Evolutionary conservation across 2,113 vertebrate genomes (phyloP).

Genomic region (Terrapene triunguis): DNA sequence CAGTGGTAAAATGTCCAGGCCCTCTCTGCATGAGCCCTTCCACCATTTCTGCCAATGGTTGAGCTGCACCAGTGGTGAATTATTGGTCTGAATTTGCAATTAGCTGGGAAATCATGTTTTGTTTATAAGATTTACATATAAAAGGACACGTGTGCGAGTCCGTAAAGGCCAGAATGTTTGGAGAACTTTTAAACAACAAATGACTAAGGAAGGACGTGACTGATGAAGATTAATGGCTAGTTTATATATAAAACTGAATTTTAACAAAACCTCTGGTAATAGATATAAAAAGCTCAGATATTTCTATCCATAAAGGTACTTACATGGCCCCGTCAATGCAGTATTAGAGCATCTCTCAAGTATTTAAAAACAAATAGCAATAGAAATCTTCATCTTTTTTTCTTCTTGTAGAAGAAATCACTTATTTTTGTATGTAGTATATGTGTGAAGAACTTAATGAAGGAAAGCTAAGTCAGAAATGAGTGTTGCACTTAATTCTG

Average conservation of each 20-base stretch:
- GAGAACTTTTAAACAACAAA: neutral
- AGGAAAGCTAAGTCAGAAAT: neutral
- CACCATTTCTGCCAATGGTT: fast-evolving
- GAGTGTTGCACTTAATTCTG: neutral
- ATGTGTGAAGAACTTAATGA: fast-evolving
- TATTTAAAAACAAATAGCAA: fast-evolving
- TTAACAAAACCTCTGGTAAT: fast-evolving
- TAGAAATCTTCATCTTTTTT: neutral
- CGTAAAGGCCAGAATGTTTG: neutral
- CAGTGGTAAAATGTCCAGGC: neutral
- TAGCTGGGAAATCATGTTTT: neutral
- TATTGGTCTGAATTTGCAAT: neutral
- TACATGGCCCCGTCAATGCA: neutral
- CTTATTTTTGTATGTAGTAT: neutral
- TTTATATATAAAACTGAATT: fast-evolving
- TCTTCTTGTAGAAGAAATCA: fast-evolving
- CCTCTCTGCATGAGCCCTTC: neutral
- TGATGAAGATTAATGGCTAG: neutral
- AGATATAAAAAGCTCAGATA: too few species aligned
- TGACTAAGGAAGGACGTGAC: neutral
- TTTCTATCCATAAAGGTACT: neutral
- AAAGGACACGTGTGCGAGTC: fast-evolving
- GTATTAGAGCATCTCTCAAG: fast-evolving
- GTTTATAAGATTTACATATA: fast-evolving
- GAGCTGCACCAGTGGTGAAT: fast-evolving